Base-by-base conservation (phyloP, 2,797 vertebrate species). In the Podarcis siculus region DNA sequence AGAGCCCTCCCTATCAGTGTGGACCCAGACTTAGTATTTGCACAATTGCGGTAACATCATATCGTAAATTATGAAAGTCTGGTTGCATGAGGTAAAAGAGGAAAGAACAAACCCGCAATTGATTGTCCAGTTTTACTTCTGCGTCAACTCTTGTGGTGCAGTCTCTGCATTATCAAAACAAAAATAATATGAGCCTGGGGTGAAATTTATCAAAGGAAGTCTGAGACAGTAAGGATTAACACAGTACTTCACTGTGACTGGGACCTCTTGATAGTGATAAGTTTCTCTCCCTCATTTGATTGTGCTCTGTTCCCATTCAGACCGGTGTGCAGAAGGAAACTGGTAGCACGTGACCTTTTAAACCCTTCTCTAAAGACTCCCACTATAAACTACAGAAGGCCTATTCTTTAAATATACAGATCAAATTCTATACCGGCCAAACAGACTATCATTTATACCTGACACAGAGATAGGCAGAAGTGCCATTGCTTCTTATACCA, bases 131-230 rank as follows among this genome's bases (percentile, higher is more conserved):
- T 78, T 92, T 95, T 94, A 90, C 83, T 95, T 92, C 91, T 92
- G 37, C 35, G 3, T 85, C 92, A 90, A 90, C 90, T 79, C 64
- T 89, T 93, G 91, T 86, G 91, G 94, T 92, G 88, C 91, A 92
- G 95, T 55, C 94, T 91, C 15, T 27, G 92, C 89, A 88, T 95
- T 97, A 96, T 97, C 96, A 95, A 96, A 97, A 96, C 85, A 94
- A 95, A 96, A 97, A 97, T 95, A 97, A 91, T 89, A 90, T 2
- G 71, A 92, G 91, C 82, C 90, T 79, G 87, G 94, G 93, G 91
- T 88, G 91, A 89, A 89, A 92, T 94, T 96, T 97, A 96, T 97
- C 95, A 93, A 93, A 95, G 95, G 92, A 95, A 90, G 95, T 92
- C 88, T 89, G 17, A 93, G 94, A 95, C 89, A 91, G 91, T 77